Base-by-base conservation (phyloP, 1,140 invertebrate genomes). In the Trichonephila clavata region DNA sequence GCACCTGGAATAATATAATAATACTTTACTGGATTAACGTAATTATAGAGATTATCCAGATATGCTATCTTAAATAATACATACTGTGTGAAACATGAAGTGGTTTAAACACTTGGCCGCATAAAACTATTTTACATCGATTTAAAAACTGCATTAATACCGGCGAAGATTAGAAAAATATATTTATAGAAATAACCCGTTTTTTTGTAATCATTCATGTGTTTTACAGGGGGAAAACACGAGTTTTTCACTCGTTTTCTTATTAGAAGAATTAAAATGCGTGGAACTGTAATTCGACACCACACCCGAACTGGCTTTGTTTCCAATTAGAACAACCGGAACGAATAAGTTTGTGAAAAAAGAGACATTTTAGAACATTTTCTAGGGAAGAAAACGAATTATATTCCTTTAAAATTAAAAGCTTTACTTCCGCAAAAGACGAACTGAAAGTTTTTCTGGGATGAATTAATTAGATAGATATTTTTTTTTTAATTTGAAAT, bases 291-390 rank as follows among this genome's bases (percentile, higher is more conserved):
- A 77, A 77, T 77, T 3, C 16, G 7, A 6, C 68, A 77, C 16
- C 68, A 18, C 71, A 39, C 71, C 71, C 71, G 14, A 77, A 77
- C 14, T 32, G 27, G 71, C 71, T 77, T 77, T 77, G 71, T 77
- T 77, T 77, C 18, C 32, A 77, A 77, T 77, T 77, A 77, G 32
- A 77, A 18, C 27, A 18, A 8, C 27, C 71, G 32, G 27, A 32
- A 18, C 68, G 68, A 77, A 27, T 27, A 77, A 32, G 14, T 5
- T 39, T 77, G 27, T 32, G 5, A 39, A 77, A n/a, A 77, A 77
- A 77, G 18, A 14, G 10, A 68, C 8, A 13, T 39, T 16, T 77
- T 77, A 39, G 24, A 20, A 27, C 27, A 32, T 77, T 16, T 18
- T 77, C 27, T 4, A 39, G 32, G 32, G 16, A 68, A 8, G 6